Percentiles rank a stretch among this genome's conserved stretches.
phyloP scores from a whole-genome alignment of 2,888 invertebrate species.

The Dryocosmus kuriphilus region DNA sequence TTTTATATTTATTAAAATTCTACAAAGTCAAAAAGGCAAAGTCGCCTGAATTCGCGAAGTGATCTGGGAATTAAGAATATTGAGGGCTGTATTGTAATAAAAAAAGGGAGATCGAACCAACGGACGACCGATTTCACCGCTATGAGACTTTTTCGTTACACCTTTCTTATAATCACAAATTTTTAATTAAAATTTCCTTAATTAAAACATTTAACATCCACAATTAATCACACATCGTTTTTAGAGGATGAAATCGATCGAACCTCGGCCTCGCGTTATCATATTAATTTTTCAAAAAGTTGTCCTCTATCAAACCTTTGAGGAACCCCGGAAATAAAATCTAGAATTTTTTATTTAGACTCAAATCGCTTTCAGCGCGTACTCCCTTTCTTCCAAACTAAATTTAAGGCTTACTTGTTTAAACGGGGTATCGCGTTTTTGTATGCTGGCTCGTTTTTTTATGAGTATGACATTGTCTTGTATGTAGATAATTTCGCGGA shows the following conservation, averaged over 20 bases:
- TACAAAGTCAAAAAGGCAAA: conserved; percentile 22
- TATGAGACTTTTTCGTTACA: neutral
- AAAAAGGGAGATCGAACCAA: conserved; percentile 33
- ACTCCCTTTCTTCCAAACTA: conserved; percentile 53
- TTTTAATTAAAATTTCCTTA: neutral
- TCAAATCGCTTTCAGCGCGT: neutral
- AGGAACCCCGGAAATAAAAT: conserved; percentile 14
- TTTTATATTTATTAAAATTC: conserved; percentile 23
- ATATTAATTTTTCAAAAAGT: conserved; percentile 13
- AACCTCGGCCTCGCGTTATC: neutral
- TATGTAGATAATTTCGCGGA: conserved; percentile 38
- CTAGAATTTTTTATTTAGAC: neutral
- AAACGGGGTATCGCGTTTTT: conserved; percentile 23
- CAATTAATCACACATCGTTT: neutral
- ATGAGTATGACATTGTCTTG: conserved; percentile 45
- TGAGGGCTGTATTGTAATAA: neutral
- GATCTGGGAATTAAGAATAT: conserved; percentile 22
- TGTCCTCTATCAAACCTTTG: neutral
- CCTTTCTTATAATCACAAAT: neutral
- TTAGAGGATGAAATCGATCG: conserved; percentile 8
- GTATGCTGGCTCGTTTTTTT: conserved; percentile 52
- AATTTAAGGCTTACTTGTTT: conserved; percentile 57
- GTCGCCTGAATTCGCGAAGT: conserved; percentile 28
- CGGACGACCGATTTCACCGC: conserved; percentile 9
- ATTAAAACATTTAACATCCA: conserved; percentile 27